Conservation (phyloP, 2,113 vertebrate genomes). For the Oreochromis tanganicae region DNA sequence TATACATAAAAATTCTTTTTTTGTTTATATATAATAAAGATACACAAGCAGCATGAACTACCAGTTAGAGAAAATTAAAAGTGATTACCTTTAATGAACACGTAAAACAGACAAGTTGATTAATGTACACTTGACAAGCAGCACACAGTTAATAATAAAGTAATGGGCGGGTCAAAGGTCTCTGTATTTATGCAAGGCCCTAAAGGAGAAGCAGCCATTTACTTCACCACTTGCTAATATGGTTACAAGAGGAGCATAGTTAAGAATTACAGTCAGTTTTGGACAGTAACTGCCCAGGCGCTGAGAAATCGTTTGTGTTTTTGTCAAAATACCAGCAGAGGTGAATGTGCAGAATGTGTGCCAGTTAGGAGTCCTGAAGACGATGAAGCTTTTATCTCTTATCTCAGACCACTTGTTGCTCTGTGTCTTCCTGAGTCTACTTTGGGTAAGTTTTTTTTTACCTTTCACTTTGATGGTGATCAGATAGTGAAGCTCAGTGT, state of each 20-base stretch:
- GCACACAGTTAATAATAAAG: slow-evolving; percentile 57
- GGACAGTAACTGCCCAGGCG: slow-evolving; percentile 30
- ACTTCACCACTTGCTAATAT: slow-evolving; percentile 7
- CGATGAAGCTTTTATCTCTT: background rate
- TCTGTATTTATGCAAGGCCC: too few species aligned
- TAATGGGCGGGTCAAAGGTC: slow-evolving; percentile 12
- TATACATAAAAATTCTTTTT: background rate
- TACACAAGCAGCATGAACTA: background rate
- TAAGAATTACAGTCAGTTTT: slow-evolving; percentile 33
- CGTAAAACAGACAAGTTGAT: background rate
- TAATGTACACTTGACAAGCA: background rate
- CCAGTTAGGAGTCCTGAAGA: background rate
- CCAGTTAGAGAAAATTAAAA: background rate
- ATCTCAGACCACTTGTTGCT: background rate
- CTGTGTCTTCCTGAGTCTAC: background rate
- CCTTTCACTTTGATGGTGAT: background rate
- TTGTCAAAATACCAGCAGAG: slow-evolving; percentile 5
- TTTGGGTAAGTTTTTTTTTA: slow-evolving; percentile 47
- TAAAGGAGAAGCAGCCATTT: slow-evolving; percentile 52
- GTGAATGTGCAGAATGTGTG: background rate
- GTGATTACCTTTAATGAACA: background rate
- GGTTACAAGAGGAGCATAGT: slow-evolving; percentile 35
- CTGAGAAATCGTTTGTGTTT: background rate
- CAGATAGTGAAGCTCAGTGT: background rate
- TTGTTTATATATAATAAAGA: background rate